Evolutionary conservation across 2,888 invertebrate genomes (phyloP).

Genomic region (Hirtodrosophila confusa): DNA sequence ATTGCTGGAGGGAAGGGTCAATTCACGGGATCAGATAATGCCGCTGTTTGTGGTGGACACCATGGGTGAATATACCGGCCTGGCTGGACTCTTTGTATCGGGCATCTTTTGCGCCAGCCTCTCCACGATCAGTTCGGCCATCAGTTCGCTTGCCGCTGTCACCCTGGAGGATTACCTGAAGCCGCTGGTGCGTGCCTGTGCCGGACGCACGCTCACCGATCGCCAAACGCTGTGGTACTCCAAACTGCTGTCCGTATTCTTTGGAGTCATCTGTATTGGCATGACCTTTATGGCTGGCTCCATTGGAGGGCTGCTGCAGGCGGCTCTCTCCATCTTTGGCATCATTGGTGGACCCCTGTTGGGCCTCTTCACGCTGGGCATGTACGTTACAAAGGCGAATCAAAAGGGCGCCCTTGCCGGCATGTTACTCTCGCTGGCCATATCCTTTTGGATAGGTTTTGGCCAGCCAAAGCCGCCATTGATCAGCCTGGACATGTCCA

Average conservation of each 20-base stretch:
- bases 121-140: conserved; percentile 95
- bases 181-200: conserved; percentile 83
- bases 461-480: conserved; percentile 90
- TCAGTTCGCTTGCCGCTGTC: conserved; percentile 95
- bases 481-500: conserved; percentile 86
- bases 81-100: conserved; percentile 95
- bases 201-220: conserved; percentile 82
- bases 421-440: conserved; percentile 87
- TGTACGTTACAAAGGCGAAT: conserved; percentile 90
- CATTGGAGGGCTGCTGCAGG: conserved; percentile 94
- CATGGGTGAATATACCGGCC: conserved; percentile 89
- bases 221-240: conserved; percentile 85
- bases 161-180: conserved; percentile 94
- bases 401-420: conserved; percentile 90
- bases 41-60: conserved; percentile 91
- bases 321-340: conserved; percentile 93
- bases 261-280: conserved; percentile 90
- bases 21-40: conserved; percentile 90
- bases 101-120: conserved; percentile 96
- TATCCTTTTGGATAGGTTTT: conserved; percentile 93
- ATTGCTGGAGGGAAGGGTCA: conserved; percentile 86
- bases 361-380: conserved; percentile 93
- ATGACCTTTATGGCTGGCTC: conserved; percentile 93
- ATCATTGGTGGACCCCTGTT: conserved; percentile 94
- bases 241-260: conserved; percentile 89